Conservation (phyloP, 2,797 vertebrate genomes). For the Lithobates pipiens region DNA sequence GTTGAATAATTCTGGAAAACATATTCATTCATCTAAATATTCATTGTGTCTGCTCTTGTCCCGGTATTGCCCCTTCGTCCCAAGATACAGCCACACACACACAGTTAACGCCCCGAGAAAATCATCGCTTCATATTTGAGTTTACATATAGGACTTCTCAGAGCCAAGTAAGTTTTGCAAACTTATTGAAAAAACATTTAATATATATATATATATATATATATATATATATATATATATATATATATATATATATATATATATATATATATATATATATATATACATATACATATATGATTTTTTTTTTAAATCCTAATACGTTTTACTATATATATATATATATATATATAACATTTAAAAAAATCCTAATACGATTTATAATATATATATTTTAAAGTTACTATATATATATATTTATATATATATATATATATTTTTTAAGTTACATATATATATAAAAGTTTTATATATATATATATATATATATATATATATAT, state of each 20-base stretch:
- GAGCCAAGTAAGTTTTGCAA: too few relatives aligned
- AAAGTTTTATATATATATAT: conserved; percentile 11
- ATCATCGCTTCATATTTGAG: too few relatives aligned
- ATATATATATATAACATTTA: conserved; percentile 29
- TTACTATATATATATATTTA: too few relatives aligned
- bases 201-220: neutral
- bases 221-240: too few relatives aligned
- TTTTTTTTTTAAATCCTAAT: too few relatives aligned
- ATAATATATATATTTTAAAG: too few relatives aligned
- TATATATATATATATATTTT: neutral
- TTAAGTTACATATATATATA: conserved; percentile 5
- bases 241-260: too few relatives aligned
- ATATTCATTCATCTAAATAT: conserved; percentile 52
- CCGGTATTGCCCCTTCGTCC: neutral
- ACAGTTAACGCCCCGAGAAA: neutral
- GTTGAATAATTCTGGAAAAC: conserved; percentile 66
- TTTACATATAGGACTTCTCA: too few relatives aligned
- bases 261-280: neutral
- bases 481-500: conserved; percentile 59
- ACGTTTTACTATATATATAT: neutral
- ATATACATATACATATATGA: neutral
- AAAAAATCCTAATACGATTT: too few relatives aligned
- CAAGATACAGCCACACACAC: neutral
- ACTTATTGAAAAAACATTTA: neutral
- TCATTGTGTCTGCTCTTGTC: conserved; percentile 18